Conservation (phyloP, 2,888 invertebrate species). For the Apamea sordens region DNA sequence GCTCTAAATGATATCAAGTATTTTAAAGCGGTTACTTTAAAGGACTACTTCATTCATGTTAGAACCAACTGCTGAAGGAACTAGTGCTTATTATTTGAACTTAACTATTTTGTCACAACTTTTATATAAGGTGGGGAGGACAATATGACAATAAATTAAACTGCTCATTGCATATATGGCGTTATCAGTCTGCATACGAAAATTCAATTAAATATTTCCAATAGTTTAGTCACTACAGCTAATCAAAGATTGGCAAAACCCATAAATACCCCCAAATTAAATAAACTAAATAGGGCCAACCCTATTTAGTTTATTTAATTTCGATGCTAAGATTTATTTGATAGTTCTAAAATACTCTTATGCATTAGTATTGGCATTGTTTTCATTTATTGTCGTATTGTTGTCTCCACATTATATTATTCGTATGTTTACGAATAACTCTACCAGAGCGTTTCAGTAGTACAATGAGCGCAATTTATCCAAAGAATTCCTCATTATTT, state of each 20-base stretch:
- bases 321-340: not conserved
- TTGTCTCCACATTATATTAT: no score
- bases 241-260: not conserved
- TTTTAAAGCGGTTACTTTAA: constrained; percentile 2
- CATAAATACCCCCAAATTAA: no score
- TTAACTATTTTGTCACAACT: not conserved
- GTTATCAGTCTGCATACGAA: not conserved
- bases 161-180: not conserved
- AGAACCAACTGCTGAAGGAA: not conserved
- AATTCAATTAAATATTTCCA: not conserved
- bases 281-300: no score
- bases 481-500: constrained; percentile 13
- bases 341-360: not conserved
- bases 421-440: not conserved
- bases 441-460: not conserved
- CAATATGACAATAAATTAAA: not conserved
- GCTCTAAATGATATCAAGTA: constrained; percentile 17
- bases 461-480: constrained; percentile 4
- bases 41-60: not conserved
- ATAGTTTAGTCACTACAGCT: not conserved
- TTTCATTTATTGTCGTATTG: no score
- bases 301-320: not conserved
- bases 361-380: no score
- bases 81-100: not conserved
- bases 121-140: not conserved